Evolutionary conservation across 2,888 invertebrate species (phyloP), one percentile per base, ranked within the genome.

Genomic region (Ormyrus rosae): DNA sequence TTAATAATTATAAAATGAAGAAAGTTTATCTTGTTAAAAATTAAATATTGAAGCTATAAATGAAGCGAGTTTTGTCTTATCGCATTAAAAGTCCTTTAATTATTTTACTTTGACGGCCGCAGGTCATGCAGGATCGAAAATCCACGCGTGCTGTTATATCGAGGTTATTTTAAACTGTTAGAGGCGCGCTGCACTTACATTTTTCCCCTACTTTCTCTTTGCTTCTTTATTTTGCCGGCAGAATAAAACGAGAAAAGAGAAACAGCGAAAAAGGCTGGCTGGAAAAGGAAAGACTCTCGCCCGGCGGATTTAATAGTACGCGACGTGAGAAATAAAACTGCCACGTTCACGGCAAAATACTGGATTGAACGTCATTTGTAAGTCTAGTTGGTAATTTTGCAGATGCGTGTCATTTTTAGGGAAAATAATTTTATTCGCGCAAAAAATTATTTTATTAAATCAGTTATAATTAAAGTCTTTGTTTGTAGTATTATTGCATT

Each of bases 111-210:
- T 34, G 34, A 34, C 34, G 34, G n/a, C 45, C 50, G n/a, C 19
- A 50, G 19, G 53, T 19, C 50, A 51, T 45, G 2, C 34, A 34
- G 58, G 51, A 13, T 8, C 19, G 76, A 9, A 64, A 77, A 77
- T 69, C 76, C 63, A 50, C 19, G 60, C 11, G 11, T n/a, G 64
- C 19, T 58, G 70, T 51, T 64, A 77, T 64, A 77, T 67, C 9
- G 50, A 51, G 51, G 67, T 78, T 67, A 78, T 71, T 78, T 71
- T 67, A 78, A 78, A 78, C 50, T 68, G 68, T 63, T 48, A 50
- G 76, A 68, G 19, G 53, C 11, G n/a, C 55, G 58, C 56, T 3
- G 19, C 34, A 19, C 50, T 76, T 61, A 19, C 11, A 10, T 61
- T 76, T 69, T 68, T 53, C 46, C 5, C 13, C 48, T 65, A 48